Evolutionary conservation across 64 coral and sea anemone genomes (phyloP).

Genomic region (Catalaphyllia jardinei): DNA sequence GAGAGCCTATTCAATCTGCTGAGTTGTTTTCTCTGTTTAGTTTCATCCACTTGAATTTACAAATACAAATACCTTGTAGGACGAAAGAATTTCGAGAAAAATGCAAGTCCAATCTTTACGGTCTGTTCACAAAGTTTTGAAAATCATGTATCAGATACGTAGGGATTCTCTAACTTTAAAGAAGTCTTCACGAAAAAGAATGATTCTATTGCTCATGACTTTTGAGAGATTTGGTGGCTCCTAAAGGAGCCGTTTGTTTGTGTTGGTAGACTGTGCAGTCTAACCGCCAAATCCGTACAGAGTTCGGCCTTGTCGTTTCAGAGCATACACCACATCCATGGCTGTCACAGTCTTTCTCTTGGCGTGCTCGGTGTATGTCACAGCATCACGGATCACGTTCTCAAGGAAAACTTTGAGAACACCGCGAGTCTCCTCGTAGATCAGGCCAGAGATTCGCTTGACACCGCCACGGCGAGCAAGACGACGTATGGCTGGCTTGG

Average conservation of each 20-base stretch:
- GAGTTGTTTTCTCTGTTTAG: too few relatives aligned
- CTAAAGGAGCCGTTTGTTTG: neutral
- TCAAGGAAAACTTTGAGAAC: slow-evolving; percentile 56
- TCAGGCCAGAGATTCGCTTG: slow-evolving; percentile 83
- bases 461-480: slow-evolving; percentile 87
- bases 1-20: too few relatives aligned
- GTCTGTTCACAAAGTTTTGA: too few relatives aligned
- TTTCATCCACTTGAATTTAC: too few relatives aligned
- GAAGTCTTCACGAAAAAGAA: neutral
- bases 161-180: too few relatives aligned
- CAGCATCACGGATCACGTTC: slow-evolving; percentile 66
- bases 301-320: slow-evolving; percentile 56
- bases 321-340: slow-evolving; percentile 65
- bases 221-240: slow-evolving; percentile 6
- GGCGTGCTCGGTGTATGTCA: slow-evolving; percentile 61
- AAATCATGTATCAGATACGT: too few relatives aligned
- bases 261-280: neutral
- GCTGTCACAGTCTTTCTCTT: slow-evolving; percentile 62
- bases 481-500: slow-evolving; percentile 81
- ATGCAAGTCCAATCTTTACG: too few relatives aligned
- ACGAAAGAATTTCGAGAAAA: too few relatives aligned
- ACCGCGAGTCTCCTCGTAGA: slow-evolving; percentile 78
- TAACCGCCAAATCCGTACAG: slow-evolving; percentile 51
- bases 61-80: too few relatives aligned
- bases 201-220: slow-evolving; percentile 4